Conservation (phyloP, 2,797 vertebrate genomes). For the Xerus rutilus region DNA sequence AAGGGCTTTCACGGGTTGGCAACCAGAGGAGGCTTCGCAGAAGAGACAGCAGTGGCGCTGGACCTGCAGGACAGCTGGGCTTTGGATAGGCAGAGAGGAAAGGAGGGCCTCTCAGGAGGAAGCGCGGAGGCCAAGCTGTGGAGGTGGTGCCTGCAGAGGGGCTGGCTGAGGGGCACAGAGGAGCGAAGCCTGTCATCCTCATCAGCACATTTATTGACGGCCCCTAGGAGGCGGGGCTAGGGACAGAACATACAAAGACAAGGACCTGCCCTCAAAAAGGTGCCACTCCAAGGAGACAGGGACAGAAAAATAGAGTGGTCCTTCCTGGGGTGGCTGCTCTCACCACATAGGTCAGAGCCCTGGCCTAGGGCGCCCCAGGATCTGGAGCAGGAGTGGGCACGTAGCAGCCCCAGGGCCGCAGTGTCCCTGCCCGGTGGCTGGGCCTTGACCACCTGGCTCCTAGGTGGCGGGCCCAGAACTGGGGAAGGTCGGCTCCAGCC, state of each 20-base stretch:
- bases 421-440: conserved; percentile 40
- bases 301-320: conserved; percentile 84
- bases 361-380: conserved; percentile 66
- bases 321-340: conserved; percentile 77
- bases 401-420: background rate
- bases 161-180: conserved; percentile 65
- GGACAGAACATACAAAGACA: conserved; percentile 86
- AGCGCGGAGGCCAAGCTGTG: background rate
- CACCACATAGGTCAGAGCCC: conserved; percentile 66
- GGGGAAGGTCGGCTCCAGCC: conserved; percentile 67
- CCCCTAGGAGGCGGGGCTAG: conserved; percentile 82
- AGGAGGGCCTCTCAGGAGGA: background rate
- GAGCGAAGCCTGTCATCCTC: conserved; percentile 66
- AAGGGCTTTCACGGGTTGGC: background rate
- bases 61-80: conserved; percentile 41
- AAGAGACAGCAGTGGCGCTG: conserved; percentile 4
- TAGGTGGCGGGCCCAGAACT: conserved; percentile 55
- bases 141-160: background rate
- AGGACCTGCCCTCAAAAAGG: conserved; percentile 85
- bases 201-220: conserved; percentile 86
- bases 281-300: conserved; percentile 84
- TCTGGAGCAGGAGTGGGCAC: conserved; percentile 24
- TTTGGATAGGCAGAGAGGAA: conserved; percentile 27
- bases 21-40: conserved; percentile 41
- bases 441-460: conserved; percentile 69